These are phyloP conservation scores for Phengaris alcon DNA, from an alignment of 2,888 invertebrate genomes.

Conservation along the genomic window DNA sequence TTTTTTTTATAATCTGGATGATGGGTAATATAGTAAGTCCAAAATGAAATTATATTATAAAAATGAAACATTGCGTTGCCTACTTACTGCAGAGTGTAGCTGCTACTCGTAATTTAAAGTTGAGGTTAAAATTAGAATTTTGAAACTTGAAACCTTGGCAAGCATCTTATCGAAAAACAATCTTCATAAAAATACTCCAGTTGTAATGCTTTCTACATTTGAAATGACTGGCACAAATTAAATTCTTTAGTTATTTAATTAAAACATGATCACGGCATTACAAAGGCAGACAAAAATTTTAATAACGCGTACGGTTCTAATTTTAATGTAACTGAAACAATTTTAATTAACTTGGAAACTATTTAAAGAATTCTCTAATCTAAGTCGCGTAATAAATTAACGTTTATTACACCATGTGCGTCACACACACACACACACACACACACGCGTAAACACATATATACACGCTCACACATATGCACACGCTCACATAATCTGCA, in stretches of 20 bases:
- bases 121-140: background rate
- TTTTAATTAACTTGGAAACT: constrained; percentile 19
- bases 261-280: constrained; percentile 10
- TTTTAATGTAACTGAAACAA: constrained; percentile 19
- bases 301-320: constrained; percentile 21
- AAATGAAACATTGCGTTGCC: background rate
- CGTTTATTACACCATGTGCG: constrained; percentile 1
- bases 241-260: constrained; percentile 19
- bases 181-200: background rate
- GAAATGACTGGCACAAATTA: background rate
- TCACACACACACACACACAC: background rate
- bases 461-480: background rate
- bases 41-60: background rate
- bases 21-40: too few species aligned
- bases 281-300: constrained; percentile 9
- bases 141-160: background rate
- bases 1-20: background rate
- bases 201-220: constrained; percentile 18
- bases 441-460: background rate
- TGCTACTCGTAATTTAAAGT: background rate
- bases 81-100: background rate
- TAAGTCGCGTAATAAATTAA: constrained; percentile 14
- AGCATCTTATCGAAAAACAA: constrained; percentile 10
- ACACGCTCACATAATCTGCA: background rate
- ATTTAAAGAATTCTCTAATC: constrained; percentile 18